A percentile compares a stretch with the other conserved stretches of the same genome.
Evolutionary conservation across 2,888 invertebrate species (phyloP).

Genomic region (Mactromeris polynyma): DNA sequence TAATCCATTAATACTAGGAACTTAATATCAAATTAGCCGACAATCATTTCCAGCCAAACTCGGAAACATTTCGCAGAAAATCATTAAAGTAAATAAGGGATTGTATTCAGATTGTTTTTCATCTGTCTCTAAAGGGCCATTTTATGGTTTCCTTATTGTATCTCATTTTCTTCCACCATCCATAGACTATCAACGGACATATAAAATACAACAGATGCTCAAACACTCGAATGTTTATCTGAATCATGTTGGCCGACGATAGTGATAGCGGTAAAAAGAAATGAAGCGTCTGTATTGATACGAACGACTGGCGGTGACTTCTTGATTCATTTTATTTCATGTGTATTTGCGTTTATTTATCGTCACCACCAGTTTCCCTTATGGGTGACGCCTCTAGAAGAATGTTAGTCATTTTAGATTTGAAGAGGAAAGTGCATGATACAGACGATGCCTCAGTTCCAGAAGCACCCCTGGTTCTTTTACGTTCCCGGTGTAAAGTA

Average conservation of each 20-base stretch:
- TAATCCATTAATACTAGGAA: conserved; percentile 36
- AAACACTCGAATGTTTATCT: conserved; percentile 2
- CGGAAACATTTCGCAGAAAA: conserved; percentile 15
- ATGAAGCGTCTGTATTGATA: neutral
- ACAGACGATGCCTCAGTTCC: too few species aligned
- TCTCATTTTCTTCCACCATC: conserved; percentile 42
- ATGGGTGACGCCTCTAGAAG: too few species aligned
- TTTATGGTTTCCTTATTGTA: conserved; percentile 42
- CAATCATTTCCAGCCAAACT: conserved; percentile 6
- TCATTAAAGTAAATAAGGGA: conserved; percentile 62
- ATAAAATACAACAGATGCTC: conserved; percentile 61
- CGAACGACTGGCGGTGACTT: neutral
- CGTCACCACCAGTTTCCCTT: too few species aligned
- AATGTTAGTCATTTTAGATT: too few species aligned
- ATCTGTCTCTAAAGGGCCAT: conserved; percentile 47
- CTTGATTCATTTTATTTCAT: too few species aligned
- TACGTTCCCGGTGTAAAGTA: too few species aligned
- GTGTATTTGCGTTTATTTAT: too few species aligned
- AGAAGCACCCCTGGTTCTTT: too few species aligned
- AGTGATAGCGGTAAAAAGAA: neutral
- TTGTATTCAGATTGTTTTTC: conserved; percentile 56
- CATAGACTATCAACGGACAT: conserved; percentile 51
- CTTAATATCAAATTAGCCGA: conserved; percentile 53
- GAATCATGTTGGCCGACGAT: neutral
- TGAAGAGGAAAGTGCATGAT: too few species aligned